Evolutionary conservation across 2,797 vertebrate species (phyloP), one percentile per base, ranked within the genome.

Genomic region (Sardinella longiceps): DNA sequence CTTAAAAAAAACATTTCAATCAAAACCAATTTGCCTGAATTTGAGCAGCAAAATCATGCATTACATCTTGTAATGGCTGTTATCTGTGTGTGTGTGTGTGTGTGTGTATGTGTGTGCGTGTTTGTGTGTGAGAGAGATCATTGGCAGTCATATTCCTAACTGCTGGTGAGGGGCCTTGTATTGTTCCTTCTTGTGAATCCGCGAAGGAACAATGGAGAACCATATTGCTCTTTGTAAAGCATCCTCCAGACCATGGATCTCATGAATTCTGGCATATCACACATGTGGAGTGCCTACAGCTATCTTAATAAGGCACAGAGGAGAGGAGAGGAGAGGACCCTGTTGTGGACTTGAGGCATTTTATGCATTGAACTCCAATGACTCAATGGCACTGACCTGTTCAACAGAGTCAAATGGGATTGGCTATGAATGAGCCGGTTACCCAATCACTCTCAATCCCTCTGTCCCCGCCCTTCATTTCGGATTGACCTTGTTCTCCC

Each of bases 11-110:
- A 37, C 70, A 43, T 43, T 77, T 77, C 70, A 43, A 77, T 77
- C 70, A 77, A 77, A 77, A 77, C 70, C 70, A 77, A 77, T 77
- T 77, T 77, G 70, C 70, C 70, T 77, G 66, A 70, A 70, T 33
- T 70, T 70, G 30, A 37, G 37, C 66, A 70, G 70, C 37, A 37
- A 77, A 77, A 77, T 77, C 70, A 43, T 77, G 70, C 70, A 43
- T 77, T 43, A 77, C 70, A 43, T 43, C 37, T 70, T 33, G 30
- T 77, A 77, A 77, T 77, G 70, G 70, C 70, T 77, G 37, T 39
- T 9, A 77, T 37, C 33, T 77, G 3, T 77, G 70, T 77, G 33
- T 30, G 70, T 10, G 70, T 77, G 33, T 70, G 63, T 37, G 63
- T 10, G 58, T 12, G 58, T 12, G 18, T 63, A 5, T 70, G 63